Evolutionary conservation across 2,113 vertebrate species (phyloP).

Genomic region (Illadopsis cleaveri): DNA sequence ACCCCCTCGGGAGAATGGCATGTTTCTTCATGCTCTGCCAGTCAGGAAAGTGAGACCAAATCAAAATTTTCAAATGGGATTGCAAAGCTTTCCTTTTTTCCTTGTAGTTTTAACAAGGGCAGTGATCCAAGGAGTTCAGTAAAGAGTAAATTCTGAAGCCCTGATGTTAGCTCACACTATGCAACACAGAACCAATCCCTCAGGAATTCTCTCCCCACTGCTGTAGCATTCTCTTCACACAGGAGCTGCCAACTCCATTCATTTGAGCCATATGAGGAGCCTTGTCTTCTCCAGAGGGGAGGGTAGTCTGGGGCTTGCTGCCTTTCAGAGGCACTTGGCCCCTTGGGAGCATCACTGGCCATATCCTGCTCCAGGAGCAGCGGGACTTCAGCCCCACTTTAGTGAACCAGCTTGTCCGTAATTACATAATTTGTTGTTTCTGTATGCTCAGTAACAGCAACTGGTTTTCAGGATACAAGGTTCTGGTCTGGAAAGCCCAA

Average conservation of each 20-base stretch:
- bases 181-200: not conserved
- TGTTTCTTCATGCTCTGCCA: constrained; percentile 79
- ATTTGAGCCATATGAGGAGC: not conserved
- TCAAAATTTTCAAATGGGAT: constrained; percentile 34
- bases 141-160: constrained; percentile 26
- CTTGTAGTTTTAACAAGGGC: constrained; percentile 34
- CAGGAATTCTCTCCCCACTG: constrained; percentile 11
- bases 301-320: not conserved
- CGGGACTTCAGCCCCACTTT: not conserved
- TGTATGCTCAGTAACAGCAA: not conserved
- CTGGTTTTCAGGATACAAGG: not conserved
- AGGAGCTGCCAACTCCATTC: not conserved
- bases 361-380: not conserved
- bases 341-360: not conserved
- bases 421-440: not conserved
- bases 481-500: constrained; percentile 3
- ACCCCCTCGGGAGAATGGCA: constrained; percentile 64
- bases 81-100: constrained; percentile 37
- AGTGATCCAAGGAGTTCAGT: not conserved
- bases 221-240: not conserved
- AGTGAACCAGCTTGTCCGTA: not conserved
- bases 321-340: not conserved
- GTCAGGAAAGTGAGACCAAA: constrained; percentile 68
- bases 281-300: not conserved
- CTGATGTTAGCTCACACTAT: constrained; percentile 6